Conservation (phyloP, 2,113 vertebrate species). For the Pachyramphus minor region DNA sequence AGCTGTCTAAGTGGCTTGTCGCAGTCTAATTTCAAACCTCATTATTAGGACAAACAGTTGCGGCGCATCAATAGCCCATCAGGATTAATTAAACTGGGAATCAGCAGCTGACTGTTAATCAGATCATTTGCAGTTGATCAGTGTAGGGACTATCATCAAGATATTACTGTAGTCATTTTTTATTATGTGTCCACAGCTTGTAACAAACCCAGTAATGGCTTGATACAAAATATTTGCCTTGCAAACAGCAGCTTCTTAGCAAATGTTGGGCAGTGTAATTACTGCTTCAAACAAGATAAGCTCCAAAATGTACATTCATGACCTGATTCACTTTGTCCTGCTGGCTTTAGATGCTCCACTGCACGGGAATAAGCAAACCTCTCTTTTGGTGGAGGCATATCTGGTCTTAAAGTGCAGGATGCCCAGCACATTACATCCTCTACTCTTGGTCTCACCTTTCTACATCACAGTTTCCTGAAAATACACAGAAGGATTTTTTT, state of each 20-base stretch:
- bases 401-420: not conserved
- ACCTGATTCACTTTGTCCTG: constrained; percentile 24
- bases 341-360: not conserved
- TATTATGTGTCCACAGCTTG: constrained; percentile 6
- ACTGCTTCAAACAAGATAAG: constrained; percentile 13
- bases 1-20: constrained; percentile 88
- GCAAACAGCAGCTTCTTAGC: constrained; percentile 37
- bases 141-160: constrained; percentile 75
- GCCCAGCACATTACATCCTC: not conserved
- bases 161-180: constrained; percentile 60
- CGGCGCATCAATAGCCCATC: constrained; percentile 93
- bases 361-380: not conserved
- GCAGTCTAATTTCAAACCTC: constrained; percentile 91
- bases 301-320: not conserved
- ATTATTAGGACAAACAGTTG: constrained; percentile 98
- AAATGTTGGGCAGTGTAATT: not conserved
- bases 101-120: constrained; percentile 91
- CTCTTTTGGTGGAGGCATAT: not conserved
- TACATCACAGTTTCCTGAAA: not conserved
- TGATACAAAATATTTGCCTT: constrained; percentile 41
- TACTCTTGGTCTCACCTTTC: not conserved
- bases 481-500: not conserved
- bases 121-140: constrained; percentile 84
- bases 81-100: constrained; percentile 97
- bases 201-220: constrained; percentile 11